Base-by-base conservation (phyloP, 2,113 vertebrate genomes). In the Catharus minimus region DNA sequence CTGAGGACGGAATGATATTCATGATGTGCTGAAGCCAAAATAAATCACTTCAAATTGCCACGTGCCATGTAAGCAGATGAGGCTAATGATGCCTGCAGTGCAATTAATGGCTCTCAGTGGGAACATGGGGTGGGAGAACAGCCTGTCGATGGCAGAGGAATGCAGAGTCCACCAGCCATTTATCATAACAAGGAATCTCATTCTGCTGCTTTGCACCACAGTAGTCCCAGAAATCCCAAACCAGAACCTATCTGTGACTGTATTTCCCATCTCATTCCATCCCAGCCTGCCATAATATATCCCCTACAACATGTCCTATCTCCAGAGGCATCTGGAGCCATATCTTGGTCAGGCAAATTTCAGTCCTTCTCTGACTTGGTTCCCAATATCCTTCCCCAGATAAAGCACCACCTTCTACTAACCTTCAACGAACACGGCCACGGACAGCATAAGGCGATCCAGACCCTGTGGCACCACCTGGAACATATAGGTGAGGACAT, bases 371-470 rank as follows among this genome's bases (percentile, higher is more conserved):
- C 72, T 15, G 32, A 20, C 30, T 69, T 39, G 4, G 20, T 47
- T n/a, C 32, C 43, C 28, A 41, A 3, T 26, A 50, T 41, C 44
- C 33, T 19, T 21, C 38, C 43, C 73, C 0, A 0, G 10, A 66
- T 50, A 2, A 21, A 36, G n/a, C 4, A 1, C 21, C 27, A 6
- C 28, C 49, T 56, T 33, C 43, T 10, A 90, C 94, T 36, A 68
- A 99, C 99, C 99, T 99, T 99, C 99, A 10, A 97, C 96, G 13
- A 99, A 99, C 22, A 98, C 90, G 1, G 99, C 98, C 58, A 98
- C 0, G 0, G 98, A 97, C 17, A 99, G 89, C 44, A 94, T 84
- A 15, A 99, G 78, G 57, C 98, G 98, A 89, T 99, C 98, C 11
- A 99, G 55, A 4, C 98, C 98, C 50, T 17, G 20, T 0, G 99